These are phyloP conservation scores for Ciconia nigra DNA, from an alignment of 2,797 vertebrate genomes.

Conservation along the genomic window DNA sequence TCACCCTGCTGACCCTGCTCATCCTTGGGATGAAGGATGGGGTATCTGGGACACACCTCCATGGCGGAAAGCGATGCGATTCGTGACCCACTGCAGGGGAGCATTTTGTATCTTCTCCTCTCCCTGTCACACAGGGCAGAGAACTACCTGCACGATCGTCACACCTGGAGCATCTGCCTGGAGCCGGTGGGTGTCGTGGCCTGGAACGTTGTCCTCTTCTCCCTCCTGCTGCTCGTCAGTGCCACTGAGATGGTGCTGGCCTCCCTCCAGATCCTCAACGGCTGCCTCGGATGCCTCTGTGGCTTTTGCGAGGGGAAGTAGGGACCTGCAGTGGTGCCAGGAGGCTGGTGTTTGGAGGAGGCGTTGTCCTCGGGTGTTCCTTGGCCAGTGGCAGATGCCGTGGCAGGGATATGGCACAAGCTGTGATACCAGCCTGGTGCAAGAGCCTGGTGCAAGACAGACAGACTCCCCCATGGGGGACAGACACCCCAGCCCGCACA, in stretches of 20 bases:
- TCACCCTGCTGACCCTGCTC: too few species aligned
- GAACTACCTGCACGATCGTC: constrained; percentile 58
- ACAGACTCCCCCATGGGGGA: background rate
- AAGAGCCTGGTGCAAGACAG: background rate
- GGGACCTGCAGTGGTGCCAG: accelerated
- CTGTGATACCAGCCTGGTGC: background rate
- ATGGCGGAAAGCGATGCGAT: accelerated
- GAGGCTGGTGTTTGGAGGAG: background rate
- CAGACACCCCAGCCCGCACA: accelerated
- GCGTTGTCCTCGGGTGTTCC: accelerated
- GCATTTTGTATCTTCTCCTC: background rate
- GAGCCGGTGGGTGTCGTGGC: constrained; percentile 77
- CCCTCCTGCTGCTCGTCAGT: constrained; percentile 77
- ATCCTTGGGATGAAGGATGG: accelerated
- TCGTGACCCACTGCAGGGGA: background rate
- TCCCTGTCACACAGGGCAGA: background rate
- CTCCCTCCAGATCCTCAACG: constrained; percentile 85
- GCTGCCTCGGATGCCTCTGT: constrained; percentile 85
- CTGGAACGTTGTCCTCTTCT: constrained; percentile 88
- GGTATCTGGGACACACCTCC: background rate
- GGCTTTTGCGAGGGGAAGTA: constrained; percentile 83
- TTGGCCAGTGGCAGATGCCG: accelerated
- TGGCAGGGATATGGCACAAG: accelerated
- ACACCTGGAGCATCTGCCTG: constrained; percentile 73
- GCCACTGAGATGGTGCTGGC: constrained; percentile 82